phyloP scores from a whole-genome alignment of 2,888 invertebrate species.

The Baccha elongata region DNA sequence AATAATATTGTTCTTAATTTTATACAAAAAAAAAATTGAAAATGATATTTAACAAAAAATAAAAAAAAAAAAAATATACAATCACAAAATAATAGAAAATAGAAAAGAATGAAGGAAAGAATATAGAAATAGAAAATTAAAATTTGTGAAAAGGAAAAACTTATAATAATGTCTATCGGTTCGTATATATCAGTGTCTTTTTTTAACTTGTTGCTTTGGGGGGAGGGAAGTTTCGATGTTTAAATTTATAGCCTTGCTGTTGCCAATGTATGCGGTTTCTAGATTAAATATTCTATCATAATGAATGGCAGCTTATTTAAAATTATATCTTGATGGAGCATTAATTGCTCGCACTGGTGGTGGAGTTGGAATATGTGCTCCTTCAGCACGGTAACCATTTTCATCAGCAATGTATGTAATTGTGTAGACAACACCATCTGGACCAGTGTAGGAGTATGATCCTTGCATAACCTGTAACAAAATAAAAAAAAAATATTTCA shows the following conservation, averaged over 20 bases:
- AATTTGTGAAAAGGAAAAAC: background rate
- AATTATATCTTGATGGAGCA: slow-evolving; percentile 74
- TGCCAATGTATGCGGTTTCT: slow-evolving; percentile 25
- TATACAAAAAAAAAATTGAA: slow-evolving; percentile 57
- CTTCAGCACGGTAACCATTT: slow-evolving; percentile 83
- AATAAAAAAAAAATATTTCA: background rate
- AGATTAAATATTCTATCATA: slow-evolving; percentile 14
- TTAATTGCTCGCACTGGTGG: slow-evolving; percentile 79
- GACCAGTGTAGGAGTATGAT: slow-evolving; percentile 84
- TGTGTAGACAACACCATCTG: slow-evolving; percentile 84
- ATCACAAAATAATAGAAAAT: slow-evolving; percentile 55
- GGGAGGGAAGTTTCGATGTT: background rate
- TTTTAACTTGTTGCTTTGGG: slow-evolving; percentile 52
- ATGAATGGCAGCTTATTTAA: slow-evolving; percentile 45
- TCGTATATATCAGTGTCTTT: slow-evolving; percentile 47
- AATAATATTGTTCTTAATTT: slow-evolving; percentile 64
- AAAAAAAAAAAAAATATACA: slow-evolving; percentile 45
- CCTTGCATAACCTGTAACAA: slow-evolving; percentile 83
- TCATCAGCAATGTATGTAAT: slow-evolving; percentile 83
- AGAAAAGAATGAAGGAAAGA: background rate
- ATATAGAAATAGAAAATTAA: background rate
- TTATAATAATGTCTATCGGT: slow-evolving; percentile 55
- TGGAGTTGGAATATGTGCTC: slow-evolving; percentile 83
- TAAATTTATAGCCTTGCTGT: slow-evolving; percentile 30
- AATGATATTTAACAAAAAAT: slow-evolving; percentile 51